Conservation (phyloP, 1,140 invertebrate species). For the Nasonia giraulti region DNA sequence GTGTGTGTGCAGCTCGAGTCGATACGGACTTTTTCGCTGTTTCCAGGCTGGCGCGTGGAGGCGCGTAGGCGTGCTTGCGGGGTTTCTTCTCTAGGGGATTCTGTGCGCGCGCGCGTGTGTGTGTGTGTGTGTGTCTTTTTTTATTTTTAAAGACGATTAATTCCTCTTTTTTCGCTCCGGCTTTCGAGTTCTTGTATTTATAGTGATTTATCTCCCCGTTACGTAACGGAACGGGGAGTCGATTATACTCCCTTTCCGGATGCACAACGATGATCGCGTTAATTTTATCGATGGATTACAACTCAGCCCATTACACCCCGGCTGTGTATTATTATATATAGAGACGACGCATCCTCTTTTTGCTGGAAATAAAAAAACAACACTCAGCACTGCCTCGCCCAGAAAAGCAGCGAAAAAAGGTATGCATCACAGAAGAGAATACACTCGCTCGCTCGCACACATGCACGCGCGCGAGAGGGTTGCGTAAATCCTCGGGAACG, state of each 20-base stretch:
- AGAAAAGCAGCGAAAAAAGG: neutral
- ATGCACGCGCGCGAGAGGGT: conserved; percentile 59
- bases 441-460: neutral
- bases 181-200: no score
- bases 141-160: no score
- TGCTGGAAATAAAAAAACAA: neutral
- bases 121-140: no score
- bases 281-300: neutral
- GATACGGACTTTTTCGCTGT: no score
- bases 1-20: neutral
- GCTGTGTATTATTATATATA: neutral
- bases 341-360: neutral
- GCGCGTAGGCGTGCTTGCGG: no score
- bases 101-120: no score
- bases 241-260: neutral
- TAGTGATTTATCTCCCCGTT: neutral
- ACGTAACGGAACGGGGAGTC: neutral
- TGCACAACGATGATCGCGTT: neutral
- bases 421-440: conserved; percentile 4
- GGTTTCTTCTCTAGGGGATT: no score
- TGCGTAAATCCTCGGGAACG: conserved; percentile 66
- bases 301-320: neutral
- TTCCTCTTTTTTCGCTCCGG: no score
- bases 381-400: neutral
- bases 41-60: no score